Evolutionary conservation across 30 jellyfish, hydroid and myxozoan species (phyloP).

Genomic region (Nemopilema nomurai): DNA sequence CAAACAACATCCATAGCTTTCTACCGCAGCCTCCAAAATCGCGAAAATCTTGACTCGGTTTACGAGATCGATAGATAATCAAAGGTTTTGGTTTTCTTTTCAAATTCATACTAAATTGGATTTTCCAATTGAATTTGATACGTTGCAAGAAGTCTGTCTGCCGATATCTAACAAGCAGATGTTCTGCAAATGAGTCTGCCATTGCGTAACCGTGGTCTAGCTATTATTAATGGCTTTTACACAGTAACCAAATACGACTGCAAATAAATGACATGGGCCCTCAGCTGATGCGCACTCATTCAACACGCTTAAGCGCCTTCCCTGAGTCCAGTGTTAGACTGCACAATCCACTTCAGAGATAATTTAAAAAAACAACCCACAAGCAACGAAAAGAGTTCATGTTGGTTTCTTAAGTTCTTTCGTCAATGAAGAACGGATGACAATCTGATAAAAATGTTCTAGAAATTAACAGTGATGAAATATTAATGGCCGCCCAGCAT

Average conservation of each 20-base stretch:
- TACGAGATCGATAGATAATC: background rate
- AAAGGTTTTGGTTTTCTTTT: background rate
- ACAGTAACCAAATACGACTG: background rate
- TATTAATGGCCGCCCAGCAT: background rate
- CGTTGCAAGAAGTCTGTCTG: background rate
- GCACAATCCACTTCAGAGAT: too few species aligned
- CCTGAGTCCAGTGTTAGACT: too few species aligned
- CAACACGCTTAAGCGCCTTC: too few species aligned
- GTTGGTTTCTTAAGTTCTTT: background rate
- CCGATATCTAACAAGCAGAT: background rate
- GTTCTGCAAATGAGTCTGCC: background rate
- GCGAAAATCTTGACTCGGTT: background rate
- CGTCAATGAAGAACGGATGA: background rate
- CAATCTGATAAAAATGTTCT: background rate
- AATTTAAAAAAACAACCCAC: too few species aligned
- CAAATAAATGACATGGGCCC: background rate
- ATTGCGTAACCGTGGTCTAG: background rate
- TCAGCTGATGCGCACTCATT: background rate
- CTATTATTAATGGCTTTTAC: background rate
- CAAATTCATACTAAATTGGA: background rate
- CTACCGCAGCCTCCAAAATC: background rate
- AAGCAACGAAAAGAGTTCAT: background rate
- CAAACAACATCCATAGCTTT: background rate
- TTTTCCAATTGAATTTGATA: background rate
- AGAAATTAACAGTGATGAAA: background rate